These are phyloP conservation scores for Atta cephalotes DNA, from an alignment of 1,140 invertebrate species.

Conservation along the genomic window DNA sequence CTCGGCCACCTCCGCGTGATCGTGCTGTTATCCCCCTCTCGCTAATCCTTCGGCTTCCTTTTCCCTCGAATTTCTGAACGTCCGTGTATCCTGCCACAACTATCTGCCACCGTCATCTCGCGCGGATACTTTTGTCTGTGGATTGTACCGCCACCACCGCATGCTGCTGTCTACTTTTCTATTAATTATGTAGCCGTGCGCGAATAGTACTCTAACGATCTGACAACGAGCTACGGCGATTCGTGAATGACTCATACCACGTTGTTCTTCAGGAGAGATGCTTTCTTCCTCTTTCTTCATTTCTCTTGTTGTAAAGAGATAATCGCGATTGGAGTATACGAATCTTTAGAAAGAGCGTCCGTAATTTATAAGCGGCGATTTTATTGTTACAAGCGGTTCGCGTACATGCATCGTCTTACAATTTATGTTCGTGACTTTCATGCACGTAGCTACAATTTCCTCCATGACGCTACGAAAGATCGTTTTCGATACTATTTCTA, in stretches of 20 bases:
- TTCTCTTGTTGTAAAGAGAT: conserved; percentile 1
- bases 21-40: not conserved
- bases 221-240: conserved; percentile 54
- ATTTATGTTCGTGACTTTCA: conserved; percentile 32
- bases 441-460: not conserved
- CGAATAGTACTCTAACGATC: conserved; percentile 60
- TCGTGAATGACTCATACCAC: conserved; percentile 41
- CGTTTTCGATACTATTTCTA: not conserved
- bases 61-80: conserved; percentile 69
- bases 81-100: conserved; percentile 73
- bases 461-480: not conserved
- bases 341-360: conserved; percentile 22
- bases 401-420: not conserved
- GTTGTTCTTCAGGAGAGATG: conserved; percentile 11
- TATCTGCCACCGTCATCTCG: conserved; percentile 74
- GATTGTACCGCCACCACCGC: conserved; percentile 37
- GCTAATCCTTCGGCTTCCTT: conserved; percentile 22
- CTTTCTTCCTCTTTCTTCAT: not conserved
- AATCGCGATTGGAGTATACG: not conserved
- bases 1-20: conserved; percentile 22
- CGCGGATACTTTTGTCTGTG: conserved; percentile 66
- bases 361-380: conserved; percentile 43
- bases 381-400: conserved; percentile 49
- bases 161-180: conserved; percentile 70
- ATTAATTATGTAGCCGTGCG: conserved; percentile 73